Evolutionary conservation across 2,797 vertebrate species (phyloP).

Genomic region (Gambusia yucatana): DNA sequence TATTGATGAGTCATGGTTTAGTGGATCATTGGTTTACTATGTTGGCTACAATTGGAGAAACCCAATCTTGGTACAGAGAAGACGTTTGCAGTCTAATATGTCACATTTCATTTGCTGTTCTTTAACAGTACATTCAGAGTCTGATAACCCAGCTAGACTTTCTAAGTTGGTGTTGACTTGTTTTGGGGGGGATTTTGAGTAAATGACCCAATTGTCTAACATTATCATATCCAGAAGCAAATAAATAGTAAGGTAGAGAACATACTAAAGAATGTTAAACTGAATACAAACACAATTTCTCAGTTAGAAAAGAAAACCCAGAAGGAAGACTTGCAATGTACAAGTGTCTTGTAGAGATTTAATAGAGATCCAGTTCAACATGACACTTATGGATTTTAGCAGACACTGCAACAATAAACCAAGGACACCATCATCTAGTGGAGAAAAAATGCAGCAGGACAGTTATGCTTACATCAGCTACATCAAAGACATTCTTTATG

Average conservation of each 20-base stretch:
- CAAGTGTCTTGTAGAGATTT: conserved; percentile 14
- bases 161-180: not conserved
- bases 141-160: not conserved
- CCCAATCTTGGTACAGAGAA: not conserved
- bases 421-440: conserved; percentile 3
- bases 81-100: not conserved
- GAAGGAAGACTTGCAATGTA: not conserved
- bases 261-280: not conserved
- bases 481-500: conserved; percentile 13
- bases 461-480: conserved; percentile 27
- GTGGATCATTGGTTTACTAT: not conserved
- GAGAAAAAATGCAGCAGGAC: conserved; percentile 12
- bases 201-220: not conserved
- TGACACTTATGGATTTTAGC: conserved; percentile 9
- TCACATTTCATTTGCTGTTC: not conserved
- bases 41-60: not conserved
- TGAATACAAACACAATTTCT: not conserved
- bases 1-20: not conserved
- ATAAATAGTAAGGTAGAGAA: not conserved
- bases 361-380: conserved; percentile 2
- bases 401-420: conserved; percentile 10
- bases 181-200: not conserved
- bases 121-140: not conserved
- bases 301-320: conserved; percentile 4
- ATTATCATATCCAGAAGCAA: not conserved